Percentiles rank a stretch among this genome's conserved stretches.
Evolutionary conservation across 1,140 invertebrate genomes (phyloP).

Genomic region (Philotrypesis tridentata): DNA sequence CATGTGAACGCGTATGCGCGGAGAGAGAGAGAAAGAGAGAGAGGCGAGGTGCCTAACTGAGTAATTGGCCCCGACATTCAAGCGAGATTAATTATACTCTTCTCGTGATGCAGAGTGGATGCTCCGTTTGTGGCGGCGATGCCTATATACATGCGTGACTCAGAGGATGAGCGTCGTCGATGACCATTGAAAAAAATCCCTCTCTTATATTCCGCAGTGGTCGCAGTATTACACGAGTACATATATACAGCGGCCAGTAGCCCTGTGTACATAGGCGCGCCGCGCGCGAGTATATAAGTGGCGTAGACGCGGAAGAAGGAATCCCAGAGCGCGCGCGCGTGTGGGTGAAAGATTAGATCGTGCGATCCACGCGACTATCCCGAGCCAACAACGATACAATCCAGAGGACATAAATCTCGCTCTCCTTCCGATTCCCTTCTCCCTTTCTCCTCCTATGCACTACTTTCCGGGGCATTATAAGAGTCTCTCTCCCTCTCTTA

Average conservation of each 20-base stretch:
- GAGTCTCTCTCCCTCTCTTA: neutral
- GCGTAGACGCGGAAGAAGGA: neutral
- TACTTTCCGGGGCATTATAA: neutral
- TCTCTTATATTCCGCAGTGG: too few species aligned
- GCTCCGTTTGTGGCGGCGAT: too few species aligned
- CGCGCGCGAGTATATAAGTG: neutral
- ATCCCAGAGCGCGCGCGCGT: neutral
- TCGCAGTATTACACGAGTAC: too few species aligned
- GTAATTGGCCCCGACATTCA: constrained; percentile 38
- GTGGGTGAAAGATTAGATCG: constrained; percentile 14
- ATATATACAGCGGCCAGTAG: neutral
- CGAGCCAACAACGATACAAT: neutral
- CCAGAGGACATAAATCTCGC: constrained; percentile 11
- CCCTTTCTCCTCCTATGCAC: neutral
- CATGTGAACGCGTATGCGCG: neutral
- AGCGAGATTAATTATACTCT: constrained; percentile 29
- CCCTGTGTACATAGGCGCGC: too few species aligned
- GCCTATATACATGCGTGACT: too few species aligned
- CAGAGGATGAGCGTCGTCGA: neutral
- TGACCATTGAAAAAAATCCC: constrained; percentile 6
- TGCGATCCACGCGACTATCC: constrained; percentile 1
- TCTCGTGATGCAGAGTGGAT: neutral
- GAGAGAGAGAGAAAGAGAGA: too few species aligned
- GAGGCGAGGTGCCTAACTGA: constrained; percentile 41
- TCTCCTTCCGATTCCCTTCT: neutral